Conservation (phyloP, 2,797 vertebrate species). For the Lithobates sylvaticus region DNA sequence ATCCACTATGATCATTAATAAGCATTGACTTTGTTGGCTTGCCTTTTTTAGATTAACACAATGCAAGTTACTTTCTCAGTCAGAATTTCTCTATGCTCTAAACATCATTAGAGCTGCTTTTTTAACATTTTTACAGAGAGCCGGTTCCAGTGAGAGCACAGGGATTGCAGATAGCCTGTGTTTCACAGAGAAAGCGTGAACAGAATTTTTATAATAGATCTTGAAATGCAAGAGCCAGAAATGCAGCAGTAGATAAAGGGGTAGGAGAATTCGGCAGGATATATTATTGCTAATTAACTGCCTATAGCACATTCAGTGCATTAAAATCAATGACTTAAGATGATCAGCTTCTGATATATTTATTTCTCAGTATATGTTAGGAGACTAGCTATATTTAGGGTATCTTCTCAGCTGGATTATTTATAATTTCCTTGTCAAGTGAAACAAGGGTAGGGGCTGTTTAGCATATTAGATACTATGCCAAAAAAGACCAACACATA, state of each 20-base stretch:
- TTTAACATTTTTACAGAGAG: slow-evolving; percentile 39
- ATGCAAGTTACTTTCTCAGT: slow-evolving; percentile 29
- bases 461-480: no score
- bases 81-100: slow-evolving; percentile 30
- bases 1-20: slow-evolving; percentile 1
- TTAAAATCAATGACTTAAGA: slow-evolving; percentile 15
- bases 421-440: neutral
- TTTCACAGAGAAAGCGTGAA: slow-evolving; percentile 43
- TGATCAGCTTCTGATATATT: neutral
- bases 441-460: neutral
- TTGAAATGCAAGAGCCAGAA: slow-evolving; percentile 35
- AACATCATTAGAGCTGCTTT: slow-evolving; percentile 30
- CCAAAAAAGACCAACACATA: neutral
- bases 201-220: slow-evolving; percentile 50
- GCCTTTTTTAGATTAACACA: slow-evolving; percentile 10
- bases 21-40: slow-evolving; percentile 24
- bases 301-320: neutral
- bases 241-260: slow-evolving; percentile 7
- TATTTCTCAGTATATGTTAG: neutral
- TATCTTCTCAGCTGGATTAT: neutral
- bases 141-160: slow-evolving; percentile 49
- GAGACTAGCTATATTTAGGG: neutral
- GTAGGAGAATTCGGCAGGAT: slow-evolving; percentile 1
- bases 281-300: slow-evolving; percentile 28
- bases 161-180: slow-evolving; percentile 47